Evolutionary conservation across 2,113 vertebrate genomes (phyloP).

Genomic region (Myxocyprinus asiaticus): DNA sequence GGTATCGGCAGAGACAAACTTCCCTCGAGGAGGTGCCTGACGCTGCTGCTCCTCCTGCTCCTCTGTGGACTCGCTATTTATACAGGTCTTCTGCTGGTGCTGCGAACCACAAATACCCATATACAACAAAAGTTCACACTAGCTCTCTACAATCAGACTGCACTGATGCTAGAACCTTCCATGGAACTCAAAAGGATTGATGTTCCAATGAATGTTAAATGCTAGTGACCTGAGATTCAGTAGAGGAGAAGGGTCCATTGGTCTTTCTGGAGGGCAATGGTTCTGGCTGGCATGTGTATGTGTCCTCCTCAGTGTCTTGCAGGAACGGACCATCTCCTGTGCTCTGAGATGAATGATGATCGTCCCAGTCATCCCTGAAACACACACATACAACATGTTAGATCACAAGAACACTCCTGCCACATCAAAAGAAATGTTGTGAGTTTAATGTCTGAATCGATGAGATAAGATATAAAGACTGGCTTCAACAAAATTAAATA

Average conservation of each 20-base stretch:
- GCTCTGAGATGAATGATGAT: conserved; percentile 81
- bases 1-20: conserved; percentile 87
- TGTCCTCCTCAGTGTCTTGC: conserved; percentile 77
- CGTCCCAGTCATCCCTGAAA: conserved; percentile 87
- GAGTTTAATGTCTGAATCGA: no score
- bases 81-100: conserved; percentile 74
- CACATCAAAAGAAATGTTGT: no score
- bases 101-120: conserved; percentile 12
- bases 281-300: conserved; percentile 75
- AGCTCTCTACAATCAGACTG: no score
- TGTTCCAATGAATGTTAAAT: no score
- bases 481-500: no score
- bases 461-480: no score
- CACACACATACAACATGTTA: neutral
- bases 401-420: no score
- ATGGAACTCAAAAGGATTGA: no score
- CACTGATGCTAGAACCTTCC: no score
- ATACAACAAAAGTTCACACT: no score
- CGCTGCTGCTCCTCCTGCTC: conserved; percentile 86
- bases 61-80: conserved; percentile 71
- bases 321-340: conserved; percentile 81
- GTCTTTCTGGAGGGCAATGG: conserved; percentile 79
- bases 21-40: conserved; percentile 78
- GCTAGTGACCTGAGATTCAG: conserved; percentile 79
- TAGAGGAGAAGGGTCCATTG: conserved; percentile 77